A percentile compares a stretch with the other conserved stretches of the same genome.
These are phyloP conservation scores for Avahi laniger DNA, from an alignment of 2,797 vertebrate species.

Conservation along the genomic window DNA sequence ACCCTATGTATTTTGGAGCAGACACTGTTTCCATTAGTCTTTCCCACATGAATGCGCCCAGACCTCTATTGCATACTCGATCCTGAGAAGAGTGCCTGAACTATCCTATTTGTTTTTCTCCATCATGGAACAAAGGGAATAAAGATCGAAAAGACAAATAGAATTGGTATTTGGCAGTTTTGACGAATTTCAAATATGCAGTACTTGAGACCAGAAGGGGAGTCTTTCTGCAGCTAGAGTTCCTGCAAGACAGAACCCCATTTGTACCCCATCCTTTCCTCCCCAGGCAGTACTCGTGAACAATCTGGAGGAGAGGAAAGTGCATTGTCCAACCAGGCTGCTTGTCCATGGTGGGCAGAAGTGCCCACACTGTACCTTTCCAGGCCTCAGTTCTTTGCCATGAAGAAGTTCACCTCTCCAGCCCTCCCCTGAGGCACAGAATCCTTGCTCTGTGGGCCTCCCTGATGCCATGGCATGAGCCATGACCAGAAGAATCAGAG, in stretches of 20 bases:
- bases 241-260: neutral
- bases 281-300: neutral
- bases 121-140: neutral
- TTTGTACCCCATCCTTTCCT: neutral
- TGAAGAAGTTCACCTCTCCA: neutral
- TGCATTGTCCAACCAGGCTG: neutral
- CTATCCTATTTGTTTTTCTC: neutral
- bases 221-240: neutral
- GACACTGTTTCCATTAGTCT: neutral
- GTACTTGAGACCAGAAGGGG: neutral
- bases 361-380: neutral
- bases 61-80: neutral
- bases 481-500: neutral
- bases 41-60: neutral
- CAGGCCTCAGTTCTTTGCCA: neutral
- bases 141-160: neutral
- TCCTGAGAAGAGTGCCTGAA: neutral
- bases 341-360: neutral
- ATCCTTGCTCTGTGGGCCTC: neutral
- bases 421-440: neutral
- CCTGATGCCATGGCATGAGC: neutral
- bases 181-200: neutral
- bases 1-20: neutral
- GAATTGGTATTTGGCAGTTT: neutral
- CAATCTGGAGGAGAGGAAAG: neutral